Percentiles rank a stretch among this genome's conserved stretches.
Conservation (phyloP, 1,140 invertebrate genomes). For the Megalonaias nervosa region DNA sequence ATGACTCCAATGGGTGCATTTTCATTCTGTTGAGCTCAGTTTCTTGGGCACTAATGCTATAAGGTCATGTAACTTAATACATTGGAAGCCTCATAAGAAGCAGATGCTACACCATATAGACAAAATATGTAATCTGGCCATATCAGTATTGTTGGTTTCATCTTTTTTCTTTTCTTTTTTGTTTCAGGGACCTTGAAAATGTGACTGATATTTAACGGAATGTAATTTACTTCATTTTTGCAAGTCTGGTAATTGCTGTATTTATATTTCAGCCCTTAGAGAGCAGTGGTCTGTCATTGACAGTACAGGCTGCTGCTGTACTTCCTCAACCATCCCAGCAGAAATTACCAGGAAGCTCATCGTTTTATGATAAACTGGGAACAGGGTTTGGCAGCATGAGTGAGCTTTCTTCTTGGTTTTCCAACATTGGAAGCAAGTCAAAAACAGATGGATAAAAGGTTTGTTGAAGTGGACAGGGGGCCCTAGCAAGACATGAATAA, state of each 20-base stretch:
- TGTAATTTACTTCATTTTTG: no score
- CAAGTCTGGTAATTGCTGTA: background rate
- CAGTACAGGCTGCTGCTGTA: constrained; percentile 57
- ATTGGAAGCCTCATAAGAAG: background rate
- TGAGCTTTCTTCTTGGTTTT: constrained; percentile 32
- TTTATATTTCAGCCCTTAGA: constrained; percentile 7
- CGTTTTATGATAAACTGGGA: constrained; percentile 31
- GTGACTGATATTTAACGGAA: background rate
- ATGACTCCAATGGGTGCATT: background rate
- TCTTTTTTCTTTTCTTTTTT: background rate
- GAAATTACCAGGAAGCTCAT: constrained; percentile 21
- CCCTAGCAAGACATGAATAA: no score
- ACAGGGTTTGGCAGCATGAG: constrained; percentile 30
- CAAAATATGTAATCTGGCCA: background rate
- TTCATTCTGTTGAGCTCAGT: background rate
- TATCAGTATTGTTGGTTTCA: no score
- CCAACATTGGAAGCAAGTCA: constrained; percentile 19
- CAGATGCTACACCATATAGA: background rate
- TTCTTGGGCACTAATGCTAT: background rate
- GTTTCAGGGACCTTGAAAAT: background rate
- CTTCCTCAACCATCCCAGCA: constrained; percentile 40
- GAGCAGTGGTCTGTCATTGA: constrained; percentile 34
- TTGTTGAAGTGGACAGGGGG: no score
- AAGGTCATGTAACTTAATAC: no score
- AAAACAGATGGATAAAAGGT: no score